Evolutionary conservation across 1,140 invertebrate species (phyloP), one percentile per base, ranked within the genome.

Genomic region (Papilio polyxenes): DNA sequence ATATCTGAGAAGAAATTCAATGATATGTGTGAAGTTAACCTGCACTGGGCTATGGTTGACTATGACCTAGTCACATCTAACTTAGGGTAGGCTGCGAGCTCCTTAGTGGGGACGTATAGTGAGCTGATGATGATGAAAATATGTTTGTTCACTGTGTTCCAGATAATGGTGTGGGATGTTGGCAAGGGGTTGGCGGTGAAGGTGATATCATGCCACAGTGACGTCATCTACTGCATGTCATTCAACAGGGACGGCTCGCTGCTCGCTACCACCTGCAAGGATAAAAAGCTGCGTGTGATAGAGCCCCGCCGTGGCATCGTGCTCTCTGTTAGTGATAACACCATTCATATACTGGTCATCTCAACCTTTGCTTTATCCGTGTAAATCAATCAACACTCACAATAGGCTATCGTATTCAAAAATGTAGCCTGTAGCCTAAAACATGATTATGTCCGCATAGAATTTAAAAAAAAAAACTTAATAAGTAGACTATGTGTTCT

Each of bases 261-360:
- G 53, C 94, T 99, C 56, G 98, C 98, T 8, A 99, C 98, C 5
- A 99, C 98, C 0, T 98, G 97, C 94, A 99, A 99, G 95, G 98
- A 99, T 92, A 98, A 98, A 92, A 97, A 97, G 87, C 93, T 99
- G 20, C 94, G 98, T 37, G 96, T 99, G 82, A 98, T 99, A 85
- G 98, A 99, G 89, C 98, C 98, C 0, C 95, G 98, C 82, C 96
- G 96, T 48, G 97, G 98, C 20, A 96, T 96, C 75, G 96, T 99
- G 6, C 95, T 98, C 40, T 96, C 97, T 80, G 97, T 98, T 95
- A 95, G 95, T 95, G 23, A 31, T 31, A 62, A 0, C 62, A 53
- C 15, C 10, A 53, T 3, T 11, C 10, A 53, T 11, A 53, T 13
- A 11, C 51, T 7, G 40, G 4, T 44, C 40, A 44, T 44, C 51